Base-by-base conservation (phyloP, 2,113 vertebrate genomes). In the Crotophaga sulcirostris region DNA sequence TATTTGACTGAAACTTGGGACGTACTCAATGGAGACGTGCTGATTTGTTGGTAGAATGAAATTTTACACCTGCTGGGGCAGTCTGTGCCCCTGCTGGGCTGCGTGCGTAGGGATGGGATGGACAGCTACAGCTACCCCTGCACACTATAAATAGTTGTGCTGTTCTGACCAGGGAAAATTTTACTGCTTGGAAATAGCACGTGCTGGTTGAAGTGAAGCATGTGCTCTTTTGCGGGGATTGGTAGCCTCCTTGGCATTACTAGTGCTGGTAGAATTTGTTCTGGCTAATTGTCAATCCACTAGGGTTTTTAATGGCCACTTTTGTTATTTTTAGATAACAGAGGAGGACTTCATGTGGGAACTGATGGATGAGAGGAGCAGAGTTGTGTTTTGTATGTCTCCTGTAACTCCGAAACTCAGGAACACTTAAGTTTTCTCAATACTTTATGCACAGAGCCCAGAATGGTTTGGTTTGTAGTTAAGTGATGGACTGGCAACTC, bases 11-110 rank as follows among this genome's bases (percentile, higher is more conserved):
- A 42, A 88, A 6, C 19, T 78, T 83, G 51, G n/a, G 38, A 17
- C 1, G 1, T 33, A 6, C 36, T 26, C 2, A 2, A 34, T 45
- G 33, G 56, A 60, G 29, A 34, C 0, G 1, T 66, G 36, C 31
- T 64, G 16, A 24, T 49, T 63, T 44, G 36, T 45, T 55, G 19
- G 24, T 58, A 62, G 75, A 69, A 38, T 38, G 14, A n/a, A 13
- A 29, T 73, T 73, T 78, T 74, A 49, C 52, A 45, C 40, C 47
- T 72, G 5, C 45, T 68, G 26, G 24, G 11, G 14, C 18, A 26
- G 59, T 20, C 33, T 52, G 42, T 74, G 23, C 28, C 86, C 10
- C 18, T 3, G 0, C 21, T 49, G 72, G 24, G 7, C 60, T 62
- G 38, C 4, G 1, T 3, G 1, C 7, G 0, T 76, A 24, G 59